A percentile compares a stretch with the other conserved stretches of the same genome.
phyloP scores from a whole-genome alignment of 1,140 invertebrate genomes.

The Caenorhabditis brenneri region DNA sequence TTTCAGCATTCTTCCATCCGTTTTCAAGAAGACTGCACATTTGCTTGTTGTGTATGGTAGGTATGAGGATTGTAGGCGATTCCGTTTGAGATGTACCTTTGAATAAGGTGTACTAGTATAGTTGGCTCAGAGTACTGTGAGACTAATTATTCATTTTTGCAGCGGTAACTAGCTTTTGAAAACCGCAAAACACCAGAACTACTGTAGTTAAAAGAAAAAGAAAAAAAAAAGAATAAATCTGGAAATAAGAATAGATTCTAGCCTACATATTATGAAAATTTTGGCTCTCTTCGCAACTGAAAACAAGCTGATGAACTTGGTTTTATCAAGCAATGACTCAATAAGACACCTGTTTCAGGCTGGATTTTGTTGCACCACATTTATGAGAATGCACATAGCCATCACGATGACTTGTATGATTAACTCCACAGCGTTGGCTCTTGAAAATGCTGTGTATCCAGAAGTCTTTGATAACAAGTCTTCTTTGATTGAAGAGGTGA shows the following conservation, averaged over 20 bases:
- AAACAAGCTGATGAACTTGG: no score
- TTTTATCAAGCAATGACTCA: background rate
- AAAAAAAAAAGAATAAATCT: no score
- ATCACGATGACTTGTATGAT: conserved; percentile 65
- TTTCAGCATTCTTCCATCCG: conserved; percentile 59
- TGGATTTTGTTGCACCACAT: conserved; percentile 59
- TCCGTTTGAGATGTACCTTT: background rate
- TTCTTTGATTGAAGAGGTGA: conserved; percentile 1
- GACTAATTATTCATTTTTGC: no score
- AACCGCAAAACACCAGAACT: no score
- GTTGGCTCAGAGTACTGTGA: no score
- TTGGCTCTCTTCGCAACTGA: no score
- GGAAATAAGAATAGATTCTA: no score
- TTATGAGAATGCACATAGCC: conserved; percentile 60
- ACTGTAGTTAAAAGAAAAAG: no score
- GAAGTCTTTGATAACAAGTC: background rate
- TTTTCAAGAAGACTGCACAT: conserved; percentile 57
- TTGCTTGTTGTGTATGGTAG: conserved; percentile 56
- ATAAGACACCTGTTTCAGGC: background rate
- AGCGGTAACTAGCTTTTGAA: no score
- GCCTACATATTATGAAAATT: no score
- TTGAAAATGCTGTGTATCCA: background rate
- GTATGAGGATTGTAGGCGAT: background rate
- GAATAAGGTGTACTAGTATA: no score
- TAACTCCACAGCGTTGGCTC: conserved; percentile 57